Conservation (phyloP, 2,888 invertebrate genomes). For the Germaria angustata region DNA sequence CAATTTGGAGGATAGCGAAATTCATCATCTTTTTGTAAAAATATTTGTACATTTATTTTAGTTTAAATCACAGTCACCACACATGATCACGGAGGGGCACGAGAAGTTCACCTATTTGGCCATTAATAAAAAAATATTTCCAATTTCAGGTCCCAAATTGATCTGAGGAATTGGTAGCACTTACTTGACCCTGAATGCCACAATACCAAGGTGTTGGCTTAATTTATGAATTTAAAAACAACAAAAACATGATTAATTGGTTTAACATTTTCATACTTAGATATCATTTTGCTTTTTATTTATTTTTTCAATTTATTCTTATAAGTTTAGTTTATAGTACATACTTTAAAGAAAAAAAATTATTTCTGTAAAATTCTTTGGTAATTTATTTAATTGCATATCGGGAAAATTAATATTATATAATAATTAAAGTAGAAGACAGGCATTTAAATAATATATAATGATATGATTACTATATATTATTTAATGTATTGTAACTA, state of each 20-base stretch:
- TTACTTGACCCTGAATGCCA: no score
- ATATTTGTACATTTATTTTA: no score
- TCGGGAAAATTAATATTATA: not conserved
- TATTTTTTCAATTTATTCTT: constrained; percentile 1
- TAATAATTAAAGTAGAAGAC: not conserved
- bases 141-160: no score
- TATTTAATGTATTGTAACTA: not conserved
- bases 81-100: no score
- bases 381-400: constrained; percentile 24
- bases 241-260: not conserved
- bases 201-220: no score
- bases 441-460: not conserved
- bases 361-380: constrained; percentile 28
- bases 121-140: no score
- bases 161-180: no score
- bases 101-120: no score
- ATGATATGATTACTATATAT: constrained; percentile 8
- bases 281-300: constrained; percentile 3
- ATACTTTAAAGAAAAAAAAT: not conserved
- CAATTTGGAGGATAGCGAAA: no score
- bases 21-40: no score
- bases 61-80: no score
- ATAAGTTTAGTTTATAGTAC: constrained; percentile 24
- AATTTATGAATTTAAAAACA: no score
- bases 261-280: constrained; percentile 27